phyloP scores from a whole-genome alignment of 2,797 vertebrate species.

The Cetoscarus ocellatus region DNA sequence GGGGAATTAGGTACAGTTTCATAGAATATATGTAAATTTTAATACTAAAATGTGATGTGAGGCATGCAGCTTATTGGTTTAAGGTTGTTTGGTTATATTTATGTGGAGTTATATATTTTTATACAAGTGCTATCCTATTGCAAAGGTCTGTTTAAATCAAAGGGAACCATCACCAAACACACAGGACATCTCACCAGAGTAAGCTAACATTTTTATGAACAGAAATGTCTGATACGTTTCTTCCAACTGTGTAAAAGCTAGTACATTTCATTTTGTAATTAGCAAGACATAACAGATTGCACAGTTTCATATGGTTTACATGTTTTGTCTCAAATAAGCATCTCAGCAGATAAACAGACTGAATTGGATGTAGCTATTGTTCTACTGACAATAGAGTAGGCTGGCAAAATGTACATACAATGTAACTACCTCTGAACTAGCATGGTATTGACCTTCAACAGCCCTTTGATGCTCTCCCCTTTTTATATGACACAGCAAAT shows the following conservation, averaged over 20 bases:
- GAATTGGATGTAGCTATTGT: slow-evolving; percentile 69
- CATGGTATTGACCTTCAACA: slow-evolving; percentile 84
- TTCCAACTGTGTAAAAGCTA: slow-evolving; percentile 38
- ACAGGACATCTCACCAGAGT: slow-evolving; percentile 56
- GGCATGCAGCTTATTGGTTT: slow-evolving; percentile 59
- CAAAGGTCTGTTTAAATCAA: slow-evolving; percentile 60
- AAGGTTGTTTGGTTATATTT: slow-evolving; percentile 60
- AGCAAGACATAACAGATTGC: slow-evolving; percentile 35
- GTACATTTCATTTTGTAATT: slow-evolving; percentile 34
- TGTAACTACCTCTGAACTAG: slow-evolving; percentile 91
- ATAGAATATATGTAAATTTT: slow-evolving; percentile 71
- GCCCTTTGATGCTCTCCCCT: slow-evolving; percentile 80
- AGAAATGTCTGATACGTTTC: slow-evolving; percentile 36
- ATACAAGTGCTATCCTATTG: slow-evolving; percentile 56
- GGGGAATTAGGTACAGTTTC: slow-evolving; percentile 47
- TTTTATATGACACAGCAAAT: slow-evolving; percentile 82
- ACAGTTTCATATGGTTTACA: slow-evolving; percentile 68
- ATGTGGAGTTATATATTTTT: slow-evolving; percentile 48
- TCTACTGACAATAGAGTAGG: slow-evolving; percentile 74
- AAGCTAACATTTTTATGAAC: slow-evolving; percentile 65
- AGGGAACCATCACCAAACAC: slow-evolving; percentile 43
- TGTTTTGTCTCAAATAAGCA: slow-evolving; percentile 53
- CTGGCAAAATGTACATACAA: slow-evolving; percentile 83
- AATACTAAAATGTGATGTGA: slow-evolving; percentile 69
- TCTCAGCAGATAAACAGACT: slow-evolving; percentile 50